These are phyloP conservation scores for Craniophora ligustri DNA, from an alignment of 2,888 invertebrate genomes.

Conservation along the genomic window DNA sequence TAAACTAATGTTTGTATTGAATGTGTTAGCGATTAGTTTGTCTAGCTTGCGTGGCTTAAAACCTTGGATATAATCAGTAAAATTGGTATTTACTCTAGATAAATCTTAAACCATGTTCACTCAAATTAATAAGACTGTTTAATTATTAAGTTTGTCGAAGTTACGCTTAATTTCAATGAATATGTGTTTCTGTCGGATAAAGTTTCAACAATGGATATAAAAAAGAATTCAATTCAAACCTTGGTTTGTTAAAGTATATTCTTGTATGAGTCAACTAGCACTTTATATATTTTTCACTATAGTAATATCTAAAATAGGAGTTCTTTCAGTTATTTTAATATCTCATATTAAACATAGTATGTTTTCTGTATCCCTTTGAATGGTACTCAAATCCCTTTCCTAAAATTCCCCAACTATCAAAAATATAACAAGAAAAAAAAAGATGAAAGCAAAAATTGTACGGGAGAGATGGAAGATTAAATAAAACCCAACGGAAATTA, in stretches of 20 bases:
- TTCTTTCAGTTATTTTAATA: background rate
- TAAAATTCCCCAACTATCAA: slow-evolving; percentile 6
- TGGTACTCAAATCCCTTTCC: background rate
- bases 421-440: slow-evolving; percentile 22
- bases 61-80: slow-evolving; percentile 25
- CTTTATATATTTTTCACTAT: background rate
- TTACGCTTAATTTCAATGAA: slow-evolving; percentile 12
- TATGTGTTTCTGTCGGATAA: slow-evolving; percentile 8
- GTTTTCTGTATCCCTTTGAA: background rate
- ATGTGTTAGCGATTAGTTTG: slow-evolving; percentile 24
- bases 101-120: slow-evolving; percentile 15
- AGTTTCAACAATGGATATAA: slow-evolving; percentile 6
- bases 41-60: slow-evolving; percentile 15
- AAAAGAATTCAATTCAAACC: background rate
- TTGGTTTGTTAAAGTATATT: background rate
- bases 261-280: background rate
- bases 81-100: slow-evolving; percentile 36
- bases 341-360: background rate
- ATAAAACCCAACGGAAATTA: slow-evolving; percentile 58
- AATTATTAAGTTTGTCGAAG: slow-evolving; percentile 5
- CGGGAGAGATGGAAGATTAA: slow-evolving; percentile 45
- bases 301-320: background rate
- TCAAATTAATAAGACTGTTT: slow-evolving; percentile 11
- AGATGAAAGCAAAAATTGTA: slow-evolving; percentile 31
- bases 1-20: slow-evolving; percentile 33